Conservation (phyloP, 2,888 invertebrate genomes). For the Phyllotreta cruciferae region DNA sequence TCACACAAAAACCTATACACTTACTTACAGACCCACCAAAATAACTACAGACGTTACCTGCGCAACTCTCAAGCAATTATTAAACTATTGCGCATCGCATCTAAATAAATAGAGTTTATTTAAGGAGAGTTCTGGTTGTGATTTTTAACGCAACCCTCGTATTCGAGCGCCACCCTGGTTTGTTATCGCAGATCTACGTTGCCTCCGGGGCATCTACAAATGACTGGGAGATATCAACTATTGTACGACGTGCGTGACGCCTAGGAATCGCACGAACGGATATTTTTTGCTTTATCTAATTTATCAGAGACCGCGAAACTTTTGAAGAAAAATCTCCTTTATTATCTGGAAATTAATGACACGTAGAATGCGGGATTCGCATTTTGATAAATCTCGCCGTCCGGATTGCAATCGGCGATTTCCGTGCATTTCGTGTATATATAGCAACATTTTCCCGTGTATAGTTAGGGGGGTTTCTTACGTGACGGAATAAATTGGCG, state of each 20-base stretch:
- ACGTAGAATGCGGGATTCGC: slow-evolving; percentile 5
- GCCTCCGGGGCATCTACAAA: slow-evolving; percentile 12
- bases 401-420: slow-evolving; percentile 29
- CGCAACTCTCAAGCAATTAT: no score
- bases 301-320: slow-evolving; percentile 4
- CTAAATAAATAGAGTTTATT: no score
- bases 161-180: neutral
- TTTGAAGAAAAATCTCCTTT: slow-evolving; percentile 17
- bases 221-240: slow-evolving; percentile 11
- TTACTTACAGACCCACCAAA: no score
- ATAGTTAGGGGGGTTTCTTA: neutral
- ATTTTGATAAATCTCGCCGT: slow-evolving; percentile 23
- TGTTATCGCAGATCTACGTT: neutral
- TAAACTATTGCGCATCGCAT: no score
- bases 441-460: neutral
- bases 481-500: no score
- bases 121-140: no score
- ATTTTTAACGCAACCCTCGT: no score
- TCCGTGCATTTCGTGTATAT: slow-evolving; percentile 8
- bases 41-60: no score
- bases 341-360: slow-evolving; percentile 24
- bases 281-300: slow-evolving; percentile 3
- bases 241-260: slow-evolving; percentile 17
- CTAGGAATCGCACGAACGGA: neutral
- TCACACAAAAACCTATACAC: neutral